These are phyloP conservation scores for Lasiurus borealis DNA, from an alignment of 2,113 vertebrate genomes.

Conservation along the genomic window DNA sequence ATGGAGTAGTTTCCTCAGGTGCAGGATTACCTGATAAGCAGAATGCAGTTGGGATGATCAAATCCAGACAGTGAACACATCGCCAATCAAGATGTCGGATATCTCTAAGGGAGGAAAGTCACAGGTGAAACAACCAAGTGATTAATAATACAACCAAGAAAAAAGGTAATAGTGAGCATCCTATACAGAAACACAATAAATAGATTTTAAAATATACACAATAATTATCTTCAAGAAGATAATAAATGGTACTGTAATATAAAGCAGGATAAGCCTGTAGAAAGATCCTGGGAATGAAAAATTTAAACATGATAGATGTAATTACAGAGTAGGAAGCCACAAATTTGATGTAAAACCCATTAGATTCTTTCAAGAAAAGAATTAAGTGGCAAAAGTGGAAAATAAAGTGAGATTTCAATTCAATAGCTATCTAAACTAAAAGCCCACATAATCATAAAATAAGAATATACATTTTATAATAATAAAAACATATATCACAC, in stretches of 20 bases:
- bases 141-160: not conserved
- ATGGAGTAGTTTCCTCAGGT: not conserved
- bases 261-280: not conserved
- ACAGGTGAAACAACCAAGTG: not conserved
- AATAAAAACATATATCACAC: not conserved
- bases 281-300: not conserved
- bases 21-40: not conserved
- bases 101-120: not conserved
- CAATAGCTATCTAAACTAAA: not conserved
- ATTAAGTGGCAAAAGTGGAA: not conserved
- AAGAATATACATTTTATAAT: not conserved
- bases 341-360: not conserved
- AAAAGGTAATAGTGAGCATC: not conserved
- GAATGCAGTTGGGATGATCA: not conserved
- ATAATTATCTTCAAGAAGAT: not conserved
- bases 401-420: not conserved
- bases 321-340: not conserved
- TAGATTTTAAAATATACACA: not conserved
- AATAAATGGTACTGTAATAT: not conserved
- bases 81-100: not conserved
- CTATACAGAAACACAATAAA: not conserved
- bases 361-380: not conserved
- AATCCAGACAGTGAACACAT: not conserved
- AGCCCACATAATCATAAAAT: not conserved
- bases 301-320: not conserved